Base-by-base conservation (phyloP, 2,113 vertebrate species). In the Pongo abelii region DNA sequence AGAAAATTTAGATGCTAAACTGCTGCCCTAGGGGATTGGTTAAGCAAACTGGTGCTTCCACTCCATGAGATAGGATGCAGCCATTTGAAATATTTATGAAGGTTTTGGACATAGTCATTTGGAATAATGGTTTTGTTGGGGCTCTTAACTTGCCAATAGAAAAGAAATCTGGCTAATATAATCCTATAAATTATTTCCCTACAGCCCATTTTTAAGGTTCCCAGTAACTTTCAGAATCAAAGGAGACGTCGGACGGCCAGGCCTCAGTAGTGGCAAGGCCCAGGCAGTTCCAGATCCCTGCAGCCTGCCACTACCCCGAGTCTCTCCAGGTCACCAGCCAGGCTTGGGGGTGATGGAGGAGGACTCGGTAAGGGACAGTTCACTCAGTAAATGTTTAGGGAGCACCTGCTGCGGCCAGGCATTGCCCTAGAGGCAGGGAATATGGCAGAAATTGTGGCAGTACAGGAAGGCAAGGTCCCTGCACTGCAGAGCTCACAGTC, bases 281-380 rank as follows among this genome's bases (percentile, higher is more conserved):
- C 89, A 30, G 14, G 43, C 10, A 2, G 23, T 46, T 78, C 40
- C 7, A 8, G 6, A 8, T 14, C 25, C 30, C 35, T 85, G 67
- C 16, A 14, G 22, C 30, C 13, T 23, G 57, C 35, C 75, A 3
- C 13, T 23, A 22, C 25, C 46, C 17, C 11, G 0, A 0, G 32
- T 8, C 14, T 57, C 35, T 22, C 0, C 1, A 2, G 11, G 64
- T 52, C 72, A 46, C 30, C 48, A 32, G 57, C 57, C 48, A 46
- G 32, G 57, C 30, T 55, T 1, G 0, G 0, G 20, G 20, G 18
- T 55, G 52, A 55, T 55, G 52, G 52, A 55, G 52, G 52, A 64
- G 61, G 61, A 64, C 61, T 64, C 27, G 61, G 27, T 64, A 64
- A 81, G 52, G 61, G 35, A 72, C 61, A 48, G 13, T 48, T 52